Conservation (phyloP, 2,888 invertebrate species). For the Diloba caeruleocephala region DNA sequence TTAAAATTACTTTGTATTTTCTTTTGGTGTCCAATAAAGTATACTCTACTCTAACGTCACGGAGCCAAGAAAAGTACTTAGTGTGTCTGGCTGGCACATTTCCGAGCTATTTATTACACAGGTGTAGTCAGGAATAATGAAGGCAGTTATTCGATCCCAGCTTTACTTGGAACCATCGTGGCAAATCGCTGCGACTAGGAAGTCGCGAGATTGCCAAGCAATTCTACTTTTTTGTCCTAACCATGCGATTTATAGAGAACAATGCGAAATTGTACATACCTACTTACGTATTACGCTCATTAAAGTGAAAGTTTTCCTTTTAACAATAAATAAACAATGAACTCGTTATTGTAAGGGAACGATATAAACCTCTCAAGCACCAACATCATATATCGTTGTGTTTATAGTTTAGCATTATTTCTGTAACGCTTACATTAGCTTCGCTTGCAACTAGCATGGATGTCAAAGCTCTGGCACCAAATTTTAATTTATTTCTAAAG, state of each 20-base stretch:
- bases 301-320: constrained; percentile 70
- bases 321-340: constrained; percentile 51
- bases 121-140: constrained; percentile 49
- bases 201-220: constrained; percentile 62
- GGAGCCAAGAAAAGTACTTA: constrained; percentile 10
- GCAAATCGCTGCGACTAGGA: constrained; percentile 60
- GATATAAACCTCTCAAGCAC: constrained; percentile 17
- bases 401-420: neutral
- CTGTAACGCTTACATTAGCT: no score
- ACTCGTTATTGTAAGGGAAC: constrained; percentile 25
- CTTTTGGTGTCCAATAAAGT: no score
- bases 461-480: no score
- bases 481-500: no score
- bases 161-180: constrained; percentile 57
- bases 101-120: constrained; percentile 49
- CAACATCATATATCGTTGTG: neutral
- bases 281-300: constrained; percentile 58
- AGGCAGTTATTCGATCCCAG: constrained; percentile 52
- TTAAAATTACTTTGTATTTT: neutral
- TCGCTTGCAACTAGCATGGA: constrained; percentile 4
- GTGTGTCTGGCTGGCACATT: constrained; percentile 6
- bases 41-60: no score
- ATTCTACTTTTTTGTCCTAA: constrained; percentile 70
- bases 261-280: constrained; percentile 68
- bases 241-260: constrained; percentile 74